Evolutionary conservation across 2,797 vertebrate genomes (phyloP), one percentile per base, ranked within the genome.

Genomic region (Onychomys arenicola): DNA sequence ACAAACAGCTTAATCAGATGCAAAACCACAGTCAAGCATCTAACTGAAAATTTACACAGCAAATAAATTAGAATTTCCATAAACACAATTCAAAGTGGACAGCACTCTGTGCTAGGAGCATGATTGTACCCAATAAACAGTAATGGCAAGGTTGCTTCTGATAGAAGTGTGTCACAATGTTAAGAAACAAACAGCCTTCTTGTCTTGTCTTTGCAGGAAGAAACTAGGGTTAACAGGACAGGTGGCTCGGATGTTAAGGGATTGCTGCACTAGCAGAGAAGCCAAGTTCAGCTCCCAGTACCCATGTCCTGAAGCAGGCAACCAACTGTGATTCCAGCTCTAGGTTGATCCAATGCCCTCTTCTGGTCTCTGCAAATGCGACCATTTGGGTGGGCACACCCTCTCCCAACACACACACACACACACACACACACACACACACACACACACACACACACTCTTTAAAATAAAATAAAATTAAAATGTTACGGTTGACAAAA

Each of bases 1-100:
- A 86, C 75, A 87, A 92, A 80, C 96, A 59, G 67, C 82, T 78
- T 49, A 92, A 78, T 25, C 0, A 9, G 11, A 71, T 43, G 95
- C 27, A 92, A 94, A 96, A 80, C 37, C 90, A 57, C 78, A 5
- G 71, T 37, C 19, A 63, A 67, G 40, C 61, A 40, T 16, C 83
- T 94, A 55, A 85, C 88, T 73, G 89, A 91, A 75, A 85, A 80
- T 57, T 65, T 57, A 46, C 94, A 16, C 43, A 88, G 55, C 43
- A 46, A 92, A 34, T 4, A 95, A 83, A 95, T 88, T 2, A 95
- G 14, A 82, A 96, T 69, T 80, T 21, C 0, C 29, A 16, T 7
- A 89, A 93, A 59, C 59, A 4, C 84, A 97, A 71, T 23, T 23
- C 49, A 76, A 90, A 96, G 6, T 0, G 0, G 6, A 5, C 32